A percentile compares a stretch with the other conserved stretches of the same genome.
Evolutionary conservation across 2,113 vertebrate genomes (phyloP).

Genomic region (Erythrolamprus reginae): DNA sequence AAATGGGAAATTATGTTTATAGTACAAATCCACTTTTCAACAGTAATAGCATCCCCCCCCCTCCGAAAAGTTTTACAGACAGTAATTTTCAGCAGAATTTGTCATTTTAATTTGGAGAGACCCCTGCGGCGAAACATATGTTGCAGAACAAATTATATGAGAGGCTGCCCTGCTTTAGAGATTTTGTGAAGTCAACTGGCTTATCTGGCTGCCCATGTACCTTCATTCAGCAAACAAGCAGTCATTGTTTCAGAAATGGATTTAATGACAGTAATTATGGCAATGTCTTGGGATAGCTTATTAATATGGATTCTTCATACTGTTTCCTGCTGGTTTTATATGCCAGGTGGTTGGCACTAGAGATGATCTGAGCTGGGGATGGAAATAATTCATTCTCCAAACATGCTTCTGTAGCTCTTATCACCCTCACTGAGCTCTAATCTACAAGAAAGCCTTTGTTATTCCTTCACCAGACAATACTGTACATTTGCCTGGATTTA

Average conservation of each 20-base stretch:
- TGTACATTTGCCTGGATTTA: background rate
- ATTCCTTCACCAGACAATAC: constrained; percentile 13
- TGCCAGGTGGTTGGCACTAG: background rate
- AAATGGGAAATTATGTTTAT: background rate
- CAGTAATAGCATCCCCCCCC: constrained; percentile 26
- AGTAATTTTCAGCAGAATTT: constrained; percentile 42
- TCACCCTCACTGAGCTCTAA: background rate
- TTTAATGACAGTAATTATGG: constrained; percentile 21
- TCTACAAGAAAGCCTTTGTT: constrained; percentile 20
- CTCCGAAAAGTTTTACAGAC: constrained; percentile 41
- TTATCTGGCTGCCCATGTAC: constrained; percentile 43
- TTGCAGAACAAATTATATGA: constrained; percentile 49
- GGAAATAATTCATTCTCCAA: constrained; percentile 32
- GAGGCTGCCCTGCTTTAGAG: constrained; percentile 39
- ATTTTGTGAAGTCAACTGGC: constrained; percentile 55
- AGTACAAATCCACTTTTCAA: constrained; percentile 29
- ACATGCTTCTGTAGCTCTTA: constrained; percentile 3
- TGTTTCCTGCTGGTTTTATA: background rate
- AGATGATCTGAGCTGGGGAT: constrained; percentile 7
- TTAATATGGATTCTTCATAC: constrained; percentile 36
- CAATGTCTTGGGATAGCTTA: constrained; percentile 24
- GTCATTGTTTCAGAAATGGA: constrained; percentile 26
- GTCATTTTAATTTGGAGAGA: constrained; percentile 56
- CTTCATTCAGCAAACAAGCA: constrained; percentile 13
- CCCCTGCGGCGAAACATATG: constrained; percentile 53